A percentile compares a stretch with the other conserved stretches of the same genome.
Evolutionary conservation across 2,113 vertebrate genomes (phyloP).

Genomic region (Dermatemys mawii): DNA sequence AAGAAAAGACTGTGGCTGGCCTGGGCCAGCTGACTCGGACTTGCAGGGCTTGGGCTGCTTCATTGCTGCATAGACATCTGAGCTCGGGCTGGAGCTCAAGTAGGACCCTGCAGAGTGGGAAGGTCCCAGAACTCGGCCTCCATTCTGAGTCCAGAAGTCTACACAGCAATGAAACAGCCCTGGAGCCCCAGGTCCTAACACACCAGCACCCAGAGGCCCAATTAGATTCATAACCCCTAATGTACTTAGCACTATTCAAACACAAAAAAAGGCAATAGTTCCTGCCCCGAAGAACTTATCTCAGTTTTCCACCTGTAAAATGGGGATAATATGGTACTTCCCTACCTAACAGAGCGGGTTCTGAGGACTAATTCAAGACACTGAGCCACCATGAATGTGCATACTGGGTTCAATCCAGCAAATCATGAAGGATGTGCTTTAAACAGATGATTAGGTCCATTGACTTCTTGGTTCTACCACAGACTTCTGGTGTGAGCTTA

Average conservation of each 20-base stretch:
- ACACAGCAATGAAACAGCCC: too few relatives aligned
- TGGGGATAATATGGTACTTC: background rate
- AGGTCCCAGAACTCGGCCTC: too few relatives aligned
- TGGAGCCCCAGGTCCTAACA: background rate
- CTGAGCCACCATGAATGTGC: background rate
- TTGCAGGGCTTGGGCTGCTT: background rate
- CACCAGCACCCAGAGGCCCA: background rate
- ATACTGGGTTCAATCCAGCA: background rate
- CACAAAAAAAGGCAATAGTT: accelerated
- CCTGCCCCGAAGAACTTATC: background rate
- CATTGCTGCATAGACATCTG: too few relatives aligned
- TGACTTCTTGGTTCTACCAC: background rate
- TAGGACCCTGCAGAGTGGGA: too few relatives aligned
- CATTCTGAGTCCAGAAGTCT: too few relatives aligned
- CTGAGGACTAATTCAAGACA: background rate
- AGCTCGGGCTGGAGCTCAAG: too few relatives aligned
- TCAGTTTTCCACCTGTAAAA: background rate
- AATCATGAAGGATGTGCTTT: background rate
- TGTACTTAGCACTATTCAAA: accelerated
- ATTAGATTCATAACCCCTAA: accelerated
- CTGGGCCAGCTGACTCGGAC: background rate
- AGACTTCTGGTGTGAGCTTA: accelerated
- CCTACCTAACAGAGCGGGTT: background rate
- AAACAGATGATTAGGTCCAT: background rate
- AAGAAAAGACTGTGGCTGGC: too few relatives aligned